Evolutionary conservation across 1,140 invertebrate genomes (phyloP).

Genomic region (Nymphalis io): DNA sequence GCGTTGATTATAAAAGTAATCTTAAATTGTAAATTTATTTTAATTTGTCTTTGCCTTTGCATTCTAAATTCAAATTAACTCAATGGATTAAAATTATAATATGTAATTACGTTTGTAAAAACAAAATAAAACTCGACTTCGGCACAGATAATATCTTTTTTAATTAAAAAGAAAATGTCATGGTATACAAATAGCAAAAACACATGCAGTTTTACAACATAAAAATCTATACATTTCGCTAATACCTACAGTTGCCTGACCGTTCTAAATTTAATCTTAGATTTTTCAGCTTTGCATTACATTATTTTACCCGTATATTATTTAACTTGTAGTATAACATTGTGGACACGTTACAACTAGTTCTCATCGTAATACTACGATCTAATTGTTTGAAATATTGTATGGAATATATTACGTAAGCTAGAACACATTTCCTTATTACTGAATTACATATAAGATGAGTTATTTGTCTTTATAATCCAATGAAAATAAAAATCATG

Average conservation of each 20-base stretch:
- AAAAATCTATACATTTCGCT: neutral
- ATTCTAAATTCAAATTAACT: neutral
- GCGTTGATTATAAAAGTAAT: too few relatives aligned
- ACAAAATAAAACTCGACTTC: neutral
- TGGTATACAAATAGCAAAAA: neutral
- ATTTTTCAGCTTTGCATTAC: neutral
- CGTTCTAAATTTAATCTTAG: constrained; percentile 10
- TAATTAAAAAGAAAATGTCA: neutral
- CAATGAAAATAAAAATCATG: too few relatives aligned
- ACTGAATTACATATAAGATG: neutral
- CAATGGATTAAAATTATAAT: neutral
- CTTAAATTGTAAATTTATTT: too few relatives aligned
- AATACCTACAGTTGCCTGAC: neutral
- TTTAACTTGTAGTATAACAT: neutral
- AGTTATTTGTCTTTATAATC: too few relatives aligned
- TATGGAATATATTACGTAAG: too few relatives aligned
- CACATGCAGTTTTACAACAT: constrained; percentile 9
- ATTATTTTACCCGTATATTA: constrained; percentile 19
- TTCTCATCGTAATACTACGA: too few relatives aligned
- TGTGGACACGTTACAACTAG: too few relatives aligned
- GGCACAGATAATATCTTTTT: neutral
- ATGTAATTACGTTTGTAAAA: neutral
- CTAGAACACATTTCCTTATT: neutral
- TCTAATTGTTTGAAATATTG: too few relatives aligned
- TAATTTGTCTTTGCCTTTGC: too few relatives aligned